phyloP scores from a whole-genome alignment of 2,797 vertebrate species.

The Rachycentron canadum region DNA sequence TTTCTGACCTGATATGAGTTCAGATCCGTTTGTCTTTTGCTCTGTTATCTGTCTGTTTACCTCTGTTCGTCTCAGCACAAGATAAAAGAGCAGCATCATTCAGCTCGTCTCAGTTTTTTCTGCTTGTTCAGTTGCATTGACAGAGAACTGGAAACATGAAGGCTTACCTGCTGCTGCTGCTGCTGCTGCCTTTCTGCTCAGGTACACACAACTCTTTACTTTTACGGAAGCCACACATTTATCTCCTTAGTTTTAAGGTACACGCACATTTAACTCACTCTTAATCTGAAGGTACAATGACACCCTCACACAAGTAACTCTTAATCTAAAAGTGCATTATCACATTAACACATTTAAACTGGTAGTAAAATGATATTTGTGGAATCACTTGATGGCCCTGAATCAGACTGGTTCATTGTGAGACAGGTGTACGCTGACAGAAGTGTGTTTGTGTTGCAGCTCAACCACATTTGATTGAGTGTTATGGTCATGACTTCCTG shows the following conservation, averaged over 20 bases:
- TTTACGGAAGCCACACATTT: background rate
- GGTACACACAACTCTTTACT: constrained; percentile 30
- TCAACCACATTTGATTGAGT: constrained; percentile 65
- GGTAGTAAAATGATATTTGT: too few relatives aligned
- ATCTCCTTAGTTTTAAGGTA: background rate
- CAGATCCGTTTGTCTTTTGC: constrained; percentile 22
- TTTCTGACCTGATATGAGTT: background rate
- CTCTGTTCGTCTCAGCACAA: background rate
- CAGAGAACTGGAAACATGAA: constrained; percentile 53
- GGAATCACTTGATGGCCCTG: too few relatives aligned
- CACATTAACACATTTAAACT: too few relatives aligned
- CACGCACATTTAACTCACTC: too few relatives aligned
- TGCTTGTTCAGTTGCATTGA: background rate
- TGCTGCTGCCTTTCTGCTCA: constrained; percentile 53
- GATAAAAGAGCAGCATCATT: constrained; percentile 25
- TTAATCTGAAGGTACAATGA: background rate
- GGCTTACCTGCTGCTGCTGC: constrained; percentile 49
- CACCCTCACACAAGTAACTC: too few relatives aligned
- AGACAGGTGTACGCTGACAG: background rate
- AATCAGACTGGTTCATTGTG: too few relatives aligned
- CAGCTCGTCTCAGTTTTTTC: background rate
- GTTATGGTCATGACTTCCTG: constrained; percentile 76
- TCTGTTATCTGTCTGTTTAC: constrained; percentile 7
- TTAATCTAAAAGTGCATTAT: too few relatives aligned
- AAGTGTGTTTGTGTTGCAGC: constrained; percentile 55